Evolutionary conservation across 2,113 vertebrate genomes (phyloP).

Genomic region (Syngnathoides biaculeatus): DNA sequence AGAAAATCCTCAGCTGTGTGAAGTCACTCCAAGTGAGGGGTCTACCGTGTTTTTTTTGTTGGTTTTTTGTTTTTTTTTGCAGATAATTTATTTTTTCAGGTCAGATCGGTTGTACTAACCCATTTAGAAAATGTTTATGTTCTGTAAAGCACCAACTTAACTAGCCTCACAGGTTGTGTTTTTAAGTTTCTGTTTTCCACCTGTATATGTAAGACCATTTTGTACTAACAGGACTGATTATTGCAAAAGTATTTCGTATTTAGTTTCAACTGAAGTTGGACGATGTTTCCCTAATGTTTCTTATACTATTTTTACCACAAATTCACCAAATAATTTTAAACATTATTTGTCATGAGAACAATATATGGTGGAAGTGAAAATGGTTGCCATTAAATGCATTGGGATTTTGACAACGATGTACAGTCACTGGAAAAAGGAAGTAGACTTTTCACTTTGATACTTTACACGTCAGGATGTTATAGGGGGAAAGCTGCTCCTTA

Average conservation of each 20-base stretch:
- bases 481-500: background rate
- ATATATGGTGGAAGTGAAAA: background rate
- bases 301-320: background rate
- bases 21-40: constrained; percentile 46
- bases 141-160: constrained; percentile 15
- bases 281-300: background rate
- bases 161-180: constrained; percentile 10
- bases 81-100: constrained; percentile 21
- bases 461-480: background rate
- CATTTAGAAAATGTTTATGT: constrained; percentile 26
- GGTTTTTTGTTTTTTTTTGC: constrained; percentile 17
- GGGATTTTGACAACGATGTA: background rate
- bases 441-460: background rate
- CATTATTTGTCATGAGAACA: constrained; percentile 4
- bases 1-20: constrained; percentile 12
- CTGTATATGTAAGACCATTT: background rate
- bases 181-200: background rate
- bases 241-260: background rate
- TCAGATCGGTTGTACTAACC: constrained; percentile 29
- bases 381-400: background rate
- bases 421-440: background rate
- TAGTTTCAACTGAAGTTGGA: background rate
- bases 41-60: constrained; percentile 29
- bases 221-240: background rate
- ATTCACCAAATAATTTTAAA: background rate